These are phyloP conservation scores for Pseudochirops corinnae DNA, from an alignment of 2,797 vertebrate genomes.

Conservation along the genomic window DNA sequence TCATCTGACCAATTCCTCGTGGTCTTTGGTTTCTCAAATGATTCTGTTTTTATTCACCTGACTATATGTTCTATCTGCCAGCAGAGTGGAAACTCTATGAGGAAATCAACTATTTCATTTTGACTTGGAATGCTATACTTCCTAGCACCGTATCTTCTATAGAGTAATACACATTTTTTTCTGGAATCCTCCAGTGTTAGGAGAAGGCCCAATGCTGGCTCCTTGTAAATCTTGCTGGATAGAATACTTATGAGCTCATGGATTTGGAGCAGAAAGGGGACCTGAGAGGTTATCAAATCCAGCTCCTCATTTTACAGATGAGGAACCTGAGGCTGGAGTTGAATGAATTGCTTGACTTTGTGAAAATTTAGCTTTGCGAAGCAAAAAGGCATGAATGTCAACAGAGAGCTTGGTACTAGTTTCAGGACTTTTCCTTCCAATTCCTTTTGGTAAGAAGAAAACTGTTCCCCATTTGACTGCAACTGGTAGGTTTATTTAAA, in stretches of 20 bases:
- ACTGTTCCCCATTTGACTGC: constrained; percentile 31
- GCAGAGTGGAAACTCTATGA: neutral
- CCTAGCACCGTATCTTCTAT: neutral
- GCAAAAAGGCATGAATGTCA: neutral
- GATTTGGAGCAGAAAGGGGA: neutral
- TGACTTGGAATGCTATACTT: neutral
- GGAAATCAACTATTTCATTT: neutral
- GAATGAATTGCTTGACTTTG: neutral
- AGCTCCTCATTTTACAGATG: neutral
- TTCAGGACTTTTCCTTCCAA: constrained; percentile 16
- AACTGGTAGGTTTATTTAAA: constrained; percentile 60
- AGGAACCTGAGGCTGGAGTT: neutral
- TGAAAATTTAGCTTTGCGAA: constrained; percentile 16
- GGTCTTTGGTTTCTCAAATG: neutral
- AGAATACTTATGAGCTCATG: neutral
- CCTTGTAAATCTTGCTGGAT: neutral
- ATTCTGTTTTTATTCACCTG: neutral
- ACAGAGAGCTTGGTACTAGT: neutral
- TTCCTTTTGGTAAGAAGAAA: constrained; percentile 43
- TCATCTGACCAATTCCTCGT: neutral
- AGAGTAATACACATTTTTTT: neutral
- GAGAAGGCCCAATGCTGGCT: neutral
- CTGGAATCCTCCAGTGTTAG: neutral
- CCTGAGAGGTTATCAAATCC: neutral
- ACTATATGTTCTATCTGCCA: neutral